Evolutionary conservation across 1,140 invertebrate genomes (phyloP).

Genomic region (Drosophila yakuba): DNA sequence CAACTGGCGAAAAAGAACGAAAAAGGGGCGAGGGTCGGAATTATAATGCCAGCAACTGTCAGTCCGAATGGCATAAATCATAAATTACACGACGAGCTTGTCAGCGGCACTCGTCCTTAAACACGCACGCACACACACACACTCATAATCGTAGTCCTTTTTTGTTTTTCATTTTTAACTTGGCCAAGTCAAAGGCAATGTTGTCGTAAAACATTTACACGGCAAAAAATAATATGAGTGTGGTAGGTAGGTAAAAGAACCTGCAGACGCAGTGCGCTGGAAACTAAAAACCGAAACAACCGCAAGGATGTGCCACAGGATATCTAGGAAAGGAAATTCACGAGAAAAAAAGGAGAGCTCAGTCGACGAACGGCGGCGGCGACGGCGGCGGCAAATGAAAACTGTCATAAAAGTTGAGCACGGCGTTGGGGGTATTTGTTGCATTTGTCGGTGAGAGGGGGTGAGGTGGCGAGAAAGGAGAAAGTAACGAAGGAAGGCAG

Average conservation of each 20-base stretch:
- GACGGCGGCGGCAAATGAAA: conserved; percentile 38
- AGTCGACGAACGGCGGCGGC: too few relatives aligned
- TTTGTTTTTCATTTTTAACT: neutral
- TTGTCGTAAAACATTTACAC: conserved; percentile 54
- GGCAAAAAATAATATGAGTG: conserved; percentile 20
- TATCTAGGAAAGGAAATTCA: conserved; percentile 3
- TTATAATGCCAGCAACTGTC: conserved; percentile 58
- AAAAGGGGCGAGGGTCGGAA: conserved; percentile 27
- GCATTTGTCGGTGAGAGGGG: conserved; percentile 21
- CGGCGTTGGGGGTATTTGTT: conserved; percentile 43
- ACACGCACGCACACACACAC: neutral
- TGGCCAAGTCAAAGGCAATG: conserved; percentile 23
- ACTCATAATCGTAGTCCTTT: neutral
- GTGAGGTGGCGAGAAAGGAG: too few relatives aligned
- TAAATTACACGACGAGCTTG: conserved; percentile 70
- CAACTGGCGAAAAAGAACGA: conserved; percentile 3
- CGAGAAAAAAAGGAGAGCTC: neutral
- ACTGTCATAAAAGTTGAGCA: conserved; percentile 66
- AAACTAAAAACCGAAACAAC: conserved; percentile 63
- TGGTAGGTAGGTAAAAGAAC: conserved; percentile 4
- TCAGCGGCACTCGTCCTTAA: conserved; percentile 58
- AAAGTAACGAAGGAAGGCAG: too few relatives aligned
- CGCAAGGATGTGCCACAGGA: conserved; percentile 15
- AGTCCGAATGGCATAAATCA: conserved; percentile 69
- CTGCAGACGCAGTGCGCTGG: conserved; percentile 42